Base-by-base conservation (phyloP, 1,140 invertebrate genomes). In the Euwallacea similis region DNA sequence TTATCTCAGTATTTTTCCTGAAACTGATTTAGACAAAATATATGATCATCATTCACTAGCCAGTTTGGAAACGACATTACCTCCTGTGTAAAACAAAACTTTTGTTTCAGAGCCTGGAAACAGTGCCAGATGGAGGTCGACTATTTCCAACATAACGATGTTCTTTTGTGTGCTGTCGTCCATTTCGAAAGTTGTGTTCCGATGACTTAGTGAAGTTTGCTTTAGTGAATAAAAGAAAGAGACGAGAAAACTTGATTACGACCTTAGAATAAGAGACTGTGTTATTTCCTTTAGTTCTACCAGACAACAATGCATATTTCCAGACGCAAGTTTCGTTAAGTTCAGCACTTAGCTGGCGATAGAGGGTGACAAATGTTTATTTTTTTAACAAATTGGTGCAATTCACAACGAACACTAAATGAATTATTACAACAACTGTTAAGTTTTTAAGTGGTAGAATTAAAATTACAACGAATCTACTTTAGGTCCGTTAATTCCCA, bases 21-120 rank as follows among this genome's bases (percentile, higher is more conserved):
- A 33, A 33, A 33, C 21, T 33, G 1, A 33, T 33, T 33, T 33
- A 33, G 21, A 33, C 21, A 33, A 33, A 33, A 33, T 33, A 33
- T 33, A 56, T 15, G 55, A 9, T 56, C 55, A 56, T 9, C 11
- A 56, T 13, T 21, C 55, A 10, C 2, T 1, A 50, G 6, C 10
- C n/a, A 62, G 13, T 47, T 62, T 62, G 6, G 15, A 46, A 53
- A 41, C 8, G 21, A 56, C 33, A 53, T 66, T 66, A 43, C 21
- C 11, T 8, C 11, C 59, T 53, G 9, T 11, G 42, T 68, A 47
- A 66, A 68, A 47, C 7, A 42, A 60, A 68, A 60, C 47, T 70
- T 64, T 66, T 71, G 69, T 71, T 71, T 16, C 69, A 71, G 69
- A 71, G n/a, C 55, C 50, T 16, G 61, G 62, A 65, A 71, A 61